A percentile compares a stretch with the other conserved stretches of the same genome.
phyloP scores from a whole-genome alignment of 2,888 invertebrate genomes.

The Hemaris fuciformis region DNA sequence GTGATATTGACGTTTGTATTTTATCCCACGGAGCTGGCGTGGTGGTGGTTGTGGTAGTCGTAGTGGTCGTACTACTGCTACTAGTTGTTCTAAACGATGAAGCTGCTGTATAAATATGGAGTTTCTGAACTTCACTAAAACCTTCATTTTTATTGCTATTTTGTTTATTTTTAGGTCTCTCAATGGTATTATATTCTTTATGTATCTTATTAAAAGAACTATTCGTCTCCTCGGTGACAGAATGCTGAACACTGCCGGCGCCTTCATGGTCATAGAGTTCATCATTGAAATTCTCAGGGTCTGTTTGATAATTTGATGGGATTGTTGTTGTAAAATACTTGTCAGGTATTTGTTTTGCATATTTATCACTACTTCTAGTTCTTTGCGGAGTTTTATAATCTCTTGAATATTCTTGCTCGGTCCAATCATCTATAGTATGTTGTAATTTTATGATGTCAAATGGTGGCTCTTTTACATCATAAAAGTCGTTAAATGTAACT shows the following conservation, averaged over 20 bases:
- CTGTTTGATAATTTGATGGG: constrained; percentile 59
- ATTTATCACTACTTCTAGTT: constrained; percentile 78
- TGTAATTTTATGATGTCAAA: constrained; percentile 89
- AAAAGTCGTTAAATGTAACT: constrained; percentile 57
- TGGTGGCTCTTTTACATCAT: constrained; percentile 77
- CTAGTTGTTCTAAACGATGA: constrained; percentile 64
- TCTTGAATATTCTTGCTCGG: constrained; percentile 86
- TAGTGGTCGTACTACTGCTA: constrained; percentile 59
- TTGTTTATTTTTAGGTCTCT: constrained; percentile 51
- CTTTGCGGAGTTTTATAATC: constrained; percentile 70
- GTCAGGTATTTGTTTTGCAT: constrained; percentile 89
- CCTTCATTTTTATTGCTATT: constrained; percentile 50
- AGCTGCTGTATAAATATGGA: constrained; percentile 68
- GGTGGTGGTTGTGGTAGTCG: constrained; percentile 44
- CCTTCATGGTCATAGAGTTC: constrained; percentile 74
- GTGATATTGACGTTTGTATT: constrained; percentile 86
- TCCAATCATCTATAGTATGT: constrained; percentile 93
- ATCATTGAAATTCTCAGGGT: constrained; percentile 55
- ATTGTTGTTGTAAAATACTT: constrained; percentile 86
- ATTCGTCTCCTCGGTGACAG: constrained; percentile 57
- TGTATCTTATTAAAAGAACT: constrained; percentile 37
- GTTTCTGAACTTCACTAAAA: constrained; percentile 51
- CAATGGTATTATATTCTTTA: constrained; percentile 64
- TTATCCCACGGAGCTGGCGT: constrained; percentile 84
- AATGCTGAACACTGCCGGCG: constrained; percentile 70